phyloP scores from a whole-genome alignment of 2,113 vertebrate genomes.

The Tragelaphus buxtoni region DNA sequence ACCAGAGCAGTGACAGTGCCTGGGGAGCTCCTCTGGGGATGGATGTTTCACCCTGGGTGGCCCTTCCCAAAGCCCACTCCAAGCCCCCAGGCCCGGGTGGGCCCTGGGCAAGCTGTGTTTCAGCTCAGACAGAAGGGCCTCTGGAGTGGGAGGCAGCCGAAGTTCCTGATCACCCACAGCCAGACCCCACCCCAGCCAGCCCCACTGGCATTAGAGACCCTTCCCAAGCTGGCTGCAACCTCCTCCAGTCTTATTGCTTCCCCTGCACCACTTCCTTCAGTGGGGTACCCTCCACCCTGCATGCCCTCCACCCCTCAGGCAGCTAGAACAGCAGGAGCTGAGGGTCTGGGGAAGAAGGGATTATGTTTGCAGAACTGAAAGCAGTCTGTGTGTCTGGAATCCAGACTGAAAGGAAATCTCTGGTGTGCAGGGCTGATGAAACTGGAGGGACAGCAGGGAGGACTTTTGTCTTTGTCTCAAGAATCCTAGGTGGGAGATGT shows the following conservation, averaged over 20 bases:
- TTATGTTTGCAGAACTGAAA: not conserved
- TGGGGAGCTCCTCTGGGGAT: not conserved
- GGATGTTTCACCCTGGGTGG: not conserved
- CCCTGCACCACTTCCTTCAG: not conserved
- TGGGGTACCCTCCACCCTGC: not conserved
- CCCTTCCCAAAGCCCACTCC: not conserved
- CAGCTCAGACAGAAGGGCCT: not conserved
- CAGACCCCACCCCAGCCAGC: not conserved
- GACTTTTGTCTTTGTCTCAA: not conserved
- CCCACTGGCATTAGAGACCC: not conserved
- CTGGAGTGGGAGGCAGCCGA: not conserved
- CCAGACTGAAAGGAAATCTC: not conserved
- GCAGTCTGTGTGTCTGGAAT: not conserved
- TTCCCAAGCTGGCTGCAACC: not conserved
- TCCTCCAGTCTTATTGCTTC: not conserved
- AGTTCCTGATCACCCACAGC: not conserved
- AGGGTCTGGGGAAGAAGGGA: not conserved
- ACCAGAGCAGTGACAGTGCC: not conserved
- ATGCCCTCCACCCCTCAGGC: not conserved
- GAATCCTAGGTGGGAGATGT: not conserved
- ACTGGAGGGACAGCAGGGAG: not conserved
- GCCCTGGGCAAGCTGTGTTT: not conserved
- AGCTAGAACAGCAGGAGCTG: not conserved
- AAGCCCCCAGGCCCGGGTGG: too few relatives aligned
- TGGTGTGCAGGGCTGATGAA: not conserved